Conservation (phyloP, 2,797 vertebrate species). For the Microchirus variegatus region DNA sequence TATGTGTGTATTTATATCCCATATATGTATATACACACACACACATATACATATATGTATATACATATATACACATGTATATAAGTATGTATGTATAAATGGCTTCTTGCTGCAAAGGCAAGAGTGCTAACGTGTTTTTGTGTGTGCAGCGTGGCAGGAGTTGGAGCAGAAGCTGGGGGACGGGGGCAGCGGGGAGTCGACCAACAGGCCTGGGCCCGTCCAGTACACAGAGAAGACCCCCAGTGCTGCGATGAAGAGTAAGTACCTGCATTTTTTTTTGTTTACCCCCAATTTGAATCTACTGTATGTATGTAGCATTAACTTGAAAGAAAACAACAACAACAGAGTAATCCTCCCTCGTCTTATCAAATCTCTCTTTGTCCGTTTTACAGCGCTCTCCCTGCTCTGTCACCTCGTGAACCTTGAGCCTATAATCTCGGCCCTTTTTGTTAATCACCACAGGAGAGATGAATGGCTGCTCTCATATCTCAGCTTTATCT, state of each 20-base stretch:
- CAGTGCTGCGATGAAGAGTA: slow-evolving; percentile 87
- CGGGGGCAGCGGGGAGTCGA: slow-evolving; percentile 40
- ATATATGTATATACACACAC: too few relatives aligned
- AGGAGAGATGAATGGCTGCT: slow-evolving; percentile 4
- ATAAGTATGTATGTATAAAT: too few relatives aligned
- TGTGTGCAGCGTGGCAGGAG: slow-evolving; percentile 91
- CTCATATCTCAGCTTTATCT: background rate
- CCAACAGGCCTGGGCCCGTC: slow-evolving; percentile 76
- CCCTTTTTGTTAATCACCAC: background rate
- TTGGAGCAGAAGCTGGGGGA: slow-evolving; percentile 89
- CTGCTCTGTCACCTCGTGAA: slow-evolving; percentile 7
- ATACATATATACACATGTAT: too few relatives aligned
- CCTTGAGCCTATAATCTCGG: slow-evolving; percentile 29
- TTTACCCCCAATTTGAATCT: too few relatives aligned
- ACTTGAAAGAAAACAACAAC: background rate
- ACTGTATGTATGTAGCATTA: background rate
- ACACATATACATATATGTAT: too few relatives aligned
- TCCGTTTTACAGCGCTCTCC: slow-evolving; percentile 7
- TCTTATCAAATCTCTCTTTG: slow-evolving; percentile 4
- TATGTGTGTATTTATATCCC: too few relatives aligned
- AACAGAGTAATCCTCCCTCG: background rate
- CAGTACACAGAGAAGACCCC: slow-evolving; percentile 92
- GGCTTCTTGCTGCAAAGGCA: too few relatives aligned
- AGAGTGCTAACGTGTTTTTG: background rate
- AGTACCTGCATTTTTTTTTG: slow-evolving; percentile 42